A percentile compares a stretch with the other conserved stretches of the same genome.
Evolutionary conservation across 2,888 invertebrate genomes (phyloP).

Genomic region (Drosophila neonasuta): DNA sequence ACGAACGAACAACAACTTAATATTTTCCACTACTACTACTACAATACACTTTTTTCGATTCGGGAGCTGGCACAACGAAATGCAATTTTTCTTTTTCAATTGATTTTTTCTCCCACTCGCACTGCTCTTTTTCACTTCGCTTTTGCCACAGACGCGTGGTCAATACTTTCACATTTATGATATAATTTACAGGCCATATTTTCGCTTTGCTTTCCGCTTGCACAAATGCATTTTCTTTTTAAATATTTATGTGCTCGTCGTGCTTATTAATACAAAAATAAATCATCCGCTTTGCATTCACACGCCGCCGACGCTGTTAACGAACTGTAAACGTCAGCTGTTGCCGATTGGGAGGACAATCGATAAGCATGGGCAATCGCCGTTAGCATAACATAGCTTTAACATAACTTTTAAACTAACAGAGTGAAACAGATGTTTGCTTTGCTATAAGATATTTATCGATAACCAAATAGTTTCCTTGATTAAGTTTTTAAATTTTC

Average conservation of each 20-base stretch:
- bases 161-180: constrained; percentile 70
- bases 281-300: constrained; percentile 43
- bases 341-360: constrained; percentile 35
- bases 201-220: constrained; percentile 65
- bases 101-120: constrained; percentile 63
- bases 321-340: constrained; percentile 55
- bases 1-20: constrained; percentile 54
- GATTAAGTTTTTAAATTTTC: background rate
- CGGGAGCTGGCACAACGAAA: constrained; percentile 57
- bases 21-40: constrained; percentile 53
- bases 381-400: constrained; percentile 19
- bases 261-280: constrained; percentile 43
- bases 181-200: constrained; percentile 72
- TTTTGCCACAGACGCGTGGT: constrained; percentile 44
- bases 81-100: constrained; percentile 75
- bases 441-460: constrained; percentile 1
- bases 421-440: constrained; percentile 30
- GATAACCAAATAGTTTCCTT: background rate
- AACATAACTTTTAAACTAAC: background rate
- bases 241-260: constrained; percentile 53
- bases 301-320: constrained; percentile 58
- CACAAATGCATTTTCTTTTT: constrained; percentile 67
- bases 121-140: constrained; percentile 60
- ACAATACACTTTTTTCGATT: constrained; percentile 64
- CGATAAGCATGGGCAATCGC: constrained; percentile 23